Evolutionary conservation across 2,113 vertebrate genomes (phyloP).

Genomic region (Ameiurus melas): DNA sequence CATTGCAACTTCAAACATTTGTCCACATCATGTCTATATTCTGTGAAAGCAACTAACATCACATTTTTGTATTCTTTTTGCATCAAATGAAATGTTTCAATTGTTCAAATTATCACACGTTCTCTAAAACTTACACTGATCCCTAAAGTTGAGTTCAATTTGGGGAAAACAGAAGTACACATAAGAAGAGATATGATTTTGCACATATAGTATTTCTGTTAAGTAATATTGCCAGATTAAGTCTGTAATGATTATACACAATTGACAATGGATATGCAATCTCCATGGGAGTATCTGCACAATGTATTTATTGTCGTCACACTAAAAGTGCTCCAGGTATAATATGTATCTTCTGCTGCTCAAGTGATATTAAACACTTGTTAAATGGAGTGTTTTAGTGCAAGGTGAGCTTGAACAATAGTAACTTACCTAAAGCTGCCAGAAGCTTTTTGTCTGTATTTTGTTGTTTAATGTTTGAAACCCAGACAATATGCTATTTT

Average conservation of each 20-base stretch:
- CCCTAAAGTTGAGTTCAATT: neutral
- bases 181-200: neutral
- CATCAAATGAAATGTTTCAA: too few relatives aligned
- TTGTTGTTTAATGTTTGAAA: too few relatives aligned
- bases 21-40: neutral
- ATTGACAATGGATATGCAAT: neutral
- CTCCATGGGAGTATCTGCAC: neutral
- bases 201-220: neutral
- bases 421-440: too few relatives aligned
- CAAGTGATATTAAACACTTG: neutral
- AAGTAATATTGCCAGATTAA: neutral
- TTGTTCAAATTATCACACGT: neutral
- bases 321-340: neutral
- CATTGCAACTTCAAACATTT: neutral
- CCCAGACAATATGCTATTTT: too few relatives aligned
- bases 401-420: too few relatives aligned
- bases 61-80: neutral
- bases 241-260: neutral
- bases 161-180: neutral
- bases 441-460: too few relatives aligned
- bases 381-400: too few relatives aligned
- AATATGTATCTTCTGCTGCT: neutral
- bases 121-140: neutral
- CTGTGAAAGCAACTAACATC: constrained; percentile 3
- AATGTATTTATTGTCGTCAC: neutral